Base-by-base conservation (phyloP, 2,888 invertebrate species). In the Saturnia pavonia region DNA sequence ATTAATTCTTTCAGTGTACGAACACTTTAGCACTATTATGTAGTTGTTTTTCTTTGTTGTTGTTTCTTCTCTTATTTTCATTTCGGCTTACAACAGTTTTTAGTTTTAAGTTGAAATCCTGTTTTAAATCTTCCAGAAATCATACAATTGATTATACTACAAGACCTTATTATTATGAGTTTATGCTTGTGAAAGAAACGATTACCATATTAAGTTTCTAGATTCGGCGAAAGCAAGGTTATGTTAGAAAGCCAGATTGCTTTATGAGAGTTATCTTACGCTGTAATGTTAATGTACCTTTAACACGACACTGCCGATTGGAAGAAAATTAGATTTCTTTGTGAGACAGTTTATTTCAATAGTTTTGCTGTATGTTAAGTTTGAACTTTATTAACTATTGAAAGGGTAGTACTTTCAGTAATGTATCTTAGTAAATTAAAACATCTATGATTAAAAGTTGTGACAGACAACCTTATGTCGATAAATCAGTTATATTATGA, bases 171-270 rank as follows among this genome's bases (percentile, higher is more conserved):
- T n/a, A 22, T 1, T 22, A 22, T 22, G 22, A 54, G 9, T 9
- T 54, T 54, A 22, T 54, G 63, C 16, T 65, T 65, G 65, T 71
- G 68, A 45, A 71, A 68, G 40, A 68, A 68, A 69, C 19, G 51
- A 43, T 71, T 68, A 71, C 70, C 66, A 54, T 67, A 34, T 60
- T 34, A 69, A 40, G 67, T 70, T 68, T 70, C 63, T 68, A 48
- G 45, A 68, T 85, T 85, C 76, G 82, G 86, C 79, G 86, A 87
- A 87, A 86, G 84, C 82, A 80, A 84, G 79, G 80, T 78, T 83
- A 76, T 79, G 76, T 79, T 83, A 83, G 85, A 87, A 85, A 85
- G 84, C 84, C 84, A 85, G 86, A 87, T 85, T 85, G 84, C 82
- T 83, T 81, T 76, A 84, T 81, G 81, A 83, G 82, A 82, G 77